These are phyloP conservation scores for Anoplophora glabripennis DNA, from an alignment of 1,140 invertebrate genomes.

Conservation along the genomic window DNA sequence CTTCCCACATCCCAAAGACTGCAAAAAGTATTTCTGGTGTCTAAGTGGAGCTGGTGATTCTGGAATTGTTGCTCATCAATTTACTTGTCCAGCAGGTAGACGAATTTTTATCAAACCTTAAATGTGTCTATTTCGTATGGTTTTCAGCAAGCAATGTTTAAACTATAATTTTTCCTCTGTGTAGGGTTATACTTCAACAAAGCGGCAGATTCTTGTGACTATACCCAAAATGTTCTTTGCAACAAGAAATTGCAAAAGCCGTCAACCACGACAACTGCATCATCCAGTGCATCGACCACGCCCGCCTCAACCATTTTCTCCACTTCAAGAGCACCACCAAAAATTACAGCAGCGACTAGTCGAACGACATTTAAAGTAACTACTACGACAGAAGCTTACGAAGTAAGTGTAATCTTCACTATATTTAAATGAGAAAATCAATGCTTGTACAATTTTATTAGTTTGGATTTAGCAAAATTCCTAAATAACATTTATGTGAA, in stretches of 20 bases:
- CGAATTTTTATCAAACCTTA: too few relatives aligned
- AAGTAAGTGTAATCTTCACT: constrained; percentile 12
- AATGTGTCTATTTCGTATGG: too few relatives aligned
- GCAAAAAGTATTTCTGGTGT: constrained; percentile 95
- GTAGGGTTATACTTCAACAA: constrained; percentile 86
- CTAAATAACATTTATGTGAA: neutral
- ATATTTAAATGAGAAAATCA: neutral
- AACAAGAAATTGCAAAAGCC: constrained; percentile 54
- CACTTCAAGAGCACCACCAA: constrained; percentile 40
- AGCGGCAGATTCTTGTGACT: constrained; percentile 87
- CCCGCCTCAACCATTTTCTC: constrained; percentile 27
- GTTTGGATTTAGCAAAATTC: too few relatives aligned
- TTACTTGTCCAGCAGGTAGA: constrained; percentile 84
- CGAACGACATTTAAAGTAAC: constrained; percentile 44
- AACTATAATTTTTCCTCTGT: constrained; percentile 22
- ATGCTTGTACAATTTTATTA: too few relatives aligned
- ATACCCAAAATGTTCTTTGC: constrained; percentile 83
- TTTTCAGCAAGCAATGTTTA: too few relatives aligned
- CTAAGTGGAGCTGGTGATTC: constrained; percentile 83
- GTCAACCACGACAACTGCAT: constrained; percentile 52
- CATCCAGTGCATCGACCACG: constrained; percentile 41
- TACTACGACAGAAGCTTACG: constrained; percentile 34
- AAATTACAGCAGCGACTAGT: constrained; percentile 48
- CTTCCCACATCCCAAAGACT: constrained; percentile 88
- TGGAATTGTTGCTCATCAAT: constrained; percentile 88